phyloP scores from a whole-genome alignment of 1,140 invertebrate species.

The Stenopsyche tienmushanensis region DNA sequence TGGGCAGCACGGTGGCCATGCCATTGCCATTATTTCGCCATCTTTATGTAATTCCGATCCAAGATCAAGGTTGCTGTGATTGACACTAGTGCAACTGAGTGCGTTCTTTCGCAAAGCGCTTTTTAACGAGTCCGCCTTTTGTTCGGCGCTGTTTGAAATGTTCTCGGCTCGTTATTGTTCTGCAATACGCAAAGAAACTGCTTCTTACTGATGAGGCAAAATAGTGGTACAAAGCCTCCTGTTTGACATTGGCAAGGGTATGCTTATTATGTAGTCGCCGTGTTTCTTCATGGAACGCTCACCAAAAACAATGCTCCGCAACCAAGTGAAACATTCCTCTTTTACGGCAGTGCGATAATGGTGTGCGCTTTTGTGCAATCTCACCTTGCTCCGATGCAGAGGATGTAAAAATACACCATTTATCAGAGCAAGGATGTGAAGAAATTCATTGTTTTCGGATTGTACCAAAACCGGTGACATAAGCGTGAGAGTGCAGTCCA shows the following conservation, averaged over 20 bases:
- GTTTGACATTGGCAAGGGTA: constrained; percentile 10
- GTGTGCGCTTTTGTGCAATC: constrained; percentile 1
- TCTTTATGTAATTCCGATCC: too few species aligned
- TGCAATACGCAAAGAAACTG: neutral
- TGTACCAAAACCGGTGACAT: too few species aligned
- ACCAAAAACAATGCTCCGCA: constrained; percentile 8
- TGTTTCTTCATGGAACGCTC: constrained; percentile 12
- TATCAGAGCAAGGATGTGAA: too few species aligned
- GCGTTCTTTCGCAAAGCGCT: neutral
- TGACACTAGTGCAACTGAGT: too few species aligned
- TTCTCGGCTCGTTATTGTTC: neutral
- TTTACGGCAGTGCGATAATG: constrained; percentile 8
- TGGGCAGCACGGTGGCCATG: too few species aligned
- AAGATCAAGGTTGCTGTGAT: neutral
- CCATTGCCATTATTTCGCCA: too few species aligned
- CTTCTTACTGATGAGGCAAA: too few species aligned
- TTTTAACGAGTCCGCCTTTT: neutral
- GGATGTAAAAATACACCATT: neutral
- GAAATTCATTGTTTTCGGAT: too few species aligned
- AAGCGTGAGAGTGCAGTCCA: too few species aligned
- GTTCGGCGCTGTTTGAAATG: too few species aligned
- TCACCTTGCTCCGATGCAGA: constrained; percentile 6
- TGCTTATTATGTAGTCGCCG: neutral
- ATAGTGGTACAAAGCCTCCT: neutral
- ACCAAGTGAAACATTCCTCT: too few species aligned